Base-by-base conservation (phyloP, 2,797 vertebrate genomes). In the Coregonus ussuriensis region DNA sequence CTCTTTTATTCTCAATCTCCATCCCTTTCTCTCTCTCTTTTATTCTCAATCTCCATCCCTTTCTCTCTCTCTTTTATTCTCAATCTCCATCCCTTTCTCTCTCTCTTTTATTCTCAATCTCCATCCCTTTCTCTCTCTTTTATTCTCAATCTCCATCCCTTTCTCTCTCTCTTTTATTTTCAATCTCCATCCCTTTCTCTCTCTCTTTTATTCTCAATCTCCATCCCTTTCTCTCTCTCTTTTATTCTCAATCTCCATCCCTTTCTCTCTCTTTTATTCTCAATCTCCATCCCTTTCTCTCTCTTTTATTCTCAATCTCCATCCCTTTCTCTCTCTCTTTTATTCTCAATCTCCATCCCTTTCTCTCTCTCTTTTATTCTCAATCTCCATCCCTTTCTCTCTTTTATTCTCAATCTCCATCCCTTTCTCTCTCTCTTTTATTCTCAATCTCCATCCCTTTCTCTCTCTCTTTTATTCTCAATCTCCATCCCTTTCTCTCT, bases 51-150 rank as follows among this genome's bases (percentile, higher is more conserved):
- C n/a, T n/a, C n/a, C n/a, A n/a, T n/a, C n/a, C n/a, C n/a, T n/a
- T n/a, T n/a, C n/a, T n/a, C n/a, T n/a, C 52, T 41, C 75, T 76
- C 52, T 25, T 51, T 70, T 21, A n/a, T 59, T 63, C 56, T 37
- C 62, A 2, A 4, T 47, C 74, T 29, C 59, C 33, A 63, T 62
- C 54, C 33, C 69, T 18, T 35, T 29, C 41, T 37, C 52, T 31
- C 63, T 71, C 31, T 54, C 35, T 54, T 33, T 76, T 18, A 25
- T 25, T 25, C 25, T 25, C 25, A 25, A 25, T 25, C 25, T 35
- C 33, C 33, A 35, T 35, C 33, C 11, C 7, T 41, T 41, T 25
- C 52, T 31, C 63, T 71, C 31, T 54, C 35, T 54, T 29, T 76
- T 18, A n/a, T n/a, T n/a, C n/a, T n/a, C n/a, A n/a, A n/a, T n/a